Conservation (phyloP, 2,113 vertebrate genomes). For the Protobothrops mucrosquamatus region DNA sequence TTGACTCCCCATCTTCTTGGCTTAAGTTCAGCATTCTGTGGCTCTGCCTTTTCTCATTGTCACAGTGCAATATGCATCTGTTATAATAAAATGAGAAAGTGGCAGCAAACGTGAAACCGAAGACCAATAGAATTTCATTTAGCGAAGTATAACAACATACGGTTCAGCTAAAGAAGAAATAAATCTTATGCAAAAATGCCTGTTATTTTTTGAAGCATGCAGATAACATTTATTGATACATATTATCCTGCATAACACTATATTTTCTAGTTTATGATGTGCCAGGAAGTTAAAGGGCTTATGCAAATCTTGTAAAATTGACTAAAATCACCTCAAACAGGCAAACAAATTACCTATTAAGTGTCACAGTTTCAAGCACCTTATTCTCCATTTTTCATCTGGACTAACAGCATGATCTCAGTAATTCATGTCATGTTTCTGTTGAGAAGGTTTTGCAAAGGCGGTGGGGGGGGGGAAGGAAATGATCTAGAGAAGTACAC, state of each 20-base stretch:
- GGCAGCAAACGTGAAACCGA: background rate
- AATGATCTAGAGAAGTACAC: background rate
- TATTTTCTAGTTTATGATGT: background rate
- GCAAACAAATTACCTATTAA: rapidly evolving
- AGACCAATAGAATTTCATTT: background rate
- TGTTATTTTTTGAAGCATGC: background rate
- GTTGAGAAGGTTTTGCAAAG: rapidly evolving
- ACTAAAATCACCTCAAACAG: background rate
- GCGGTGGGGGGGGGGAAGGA: background rate
- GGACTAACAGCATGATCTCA: background rate
- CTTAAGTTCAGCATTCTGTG: background rate
- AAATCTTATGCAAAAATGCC: background rate
- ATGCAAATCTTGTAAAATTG: conserved; percentile 11
- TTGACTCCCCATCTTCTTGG: background rate
- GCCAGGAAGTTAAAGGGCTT: background rate
- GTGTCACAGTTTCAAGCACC: background rate
- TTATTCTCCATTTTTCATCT: background rate
- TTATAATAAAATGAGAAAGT: background rate
- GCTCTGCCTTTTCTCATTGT: background rate
- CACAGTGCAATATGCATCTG: background rate
- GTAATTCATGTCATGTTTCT: rapidly evolving
- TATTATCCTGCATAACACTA: background rate
- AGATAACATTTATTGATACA: background rate
- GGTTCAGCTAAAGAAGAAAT: background rate
- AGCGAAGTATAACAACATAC: background rate